These are phyloP conservation scores for Empis stercorea DNA, from an alignment of 2,888 invertebrate species.

Conservation along the genomic window DNA sequence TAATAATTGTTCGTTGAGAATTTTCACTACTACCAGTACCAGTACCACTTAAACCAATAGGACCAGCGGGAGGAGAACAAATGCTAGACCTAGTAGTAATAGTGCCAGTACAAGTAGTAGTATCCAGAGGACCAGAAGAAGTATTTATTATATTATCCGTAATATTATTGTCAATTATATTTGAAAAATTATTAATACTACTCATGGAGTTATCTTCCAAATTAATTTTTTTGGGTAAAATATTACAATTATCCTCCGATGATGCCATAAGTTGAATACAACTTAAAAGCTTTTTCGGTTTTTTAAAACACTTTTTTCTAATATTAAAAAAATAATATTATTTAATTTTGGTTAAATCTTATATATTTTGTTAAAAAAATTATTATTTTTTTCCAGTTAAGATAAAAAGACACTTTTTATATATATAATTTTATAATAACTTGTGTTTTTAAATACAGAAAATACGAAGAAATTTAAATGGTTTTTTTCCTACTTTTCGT, in stretches of 20 bases:
- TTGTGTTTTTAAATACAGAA: neutral
- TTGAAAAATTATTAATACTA: conserved; percentile 9
- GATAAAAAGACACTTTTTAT: neutral
- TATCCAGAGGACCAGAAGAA: neutral
- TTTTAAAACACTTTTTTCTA: neutral
- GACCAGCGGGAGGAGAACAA: neutral
- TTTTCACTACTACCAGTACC: neutral
- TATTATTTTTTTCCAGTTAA: neutral
- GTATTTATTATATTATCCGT: conserved; percentile 1
- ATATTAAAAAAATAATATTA: neutral
- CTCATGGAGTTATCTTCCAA: neutral
- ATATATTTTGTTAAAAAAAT: neutral
- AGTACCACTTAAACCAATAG: neutral
- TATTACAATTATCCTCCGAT: conserved; percentile 18
- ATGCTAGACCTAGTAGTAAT: neutral
- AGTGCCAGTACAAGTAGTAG: conserved; percentile 1
- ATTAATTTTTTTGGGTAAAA: conserved; percentile 7
- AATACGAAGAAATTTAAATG: neutral
- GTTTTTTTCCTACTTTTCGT: neutral
- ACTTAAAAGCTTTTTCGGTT: conserved; percentile 2
- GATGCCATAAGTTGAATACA: conserved; percentile 22
- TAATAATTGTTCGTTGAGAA: neutral
- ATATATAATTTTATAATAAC: neutral
- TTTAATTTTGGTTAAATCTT: neutral
- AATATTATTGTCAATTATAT: conserved; percentile 12